Evolutionary conservation across 1,140 invertebrate species (phyloP), one percentile per base, ranked within the genome.

Genomic region (Drosophila erecta): DNA sequence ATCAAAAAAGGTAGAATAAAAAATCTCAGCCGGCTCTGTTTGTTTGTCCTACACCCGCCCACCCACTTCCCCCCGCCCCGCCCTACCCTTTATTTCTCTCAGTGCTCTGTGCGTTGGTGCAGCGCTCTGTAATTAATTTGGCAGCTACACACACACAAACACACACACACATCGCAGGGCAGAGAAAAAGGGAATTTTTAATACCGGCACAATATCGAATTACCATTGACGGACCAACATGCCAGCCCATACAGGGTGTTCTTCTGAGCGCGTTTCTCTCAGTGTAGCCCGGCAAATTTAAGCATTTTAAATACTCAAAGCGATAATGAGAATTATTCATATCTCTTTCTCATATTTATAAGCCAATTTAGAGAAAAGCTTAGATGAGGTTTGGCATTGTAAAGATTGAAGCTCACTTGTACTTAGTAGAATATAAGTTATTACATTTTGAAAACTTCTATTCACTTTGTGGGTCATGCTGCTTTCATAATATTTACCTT

Each of bases 121-220:
- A 85, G 81, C 78, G 81, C 81, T 85, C 81, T 85, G 81, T 85
- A 85, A 85, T 85, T 85, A 87, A 85, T 85, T 85, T 85, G 81
- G 81, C 83, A 86, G 81, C 81, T 85, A 67, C 56, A 74, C 41
- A 46, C 61, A 60, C 44, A 65, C 54, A 79, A 1, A 0, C 38
- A 54, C 37, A 49, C 27, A 37, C 33, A 57, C 50, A 54, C 61
- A 66, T n/a, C 66, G 47, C 44, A 38, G 30, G 30, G 30, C 30
- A 30, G 8, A 2, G 47, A 53, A 43, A 85, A 81, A 87, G 81
- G 75, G 81, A 85, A 85, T 85, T 81, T 81, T 86, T 86, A 81
- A 85, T 71, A 69, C 49, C 78, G 61, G 74, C 69, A 76, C 76
- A 74, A 81, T 87, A 85, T 85, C 78, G 78, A 85, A 81, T 87